Evolutionary conservation across 2,888 invertebrate species (phyloP).

Genomic region (Drosophila paucipuncta): DNA sequence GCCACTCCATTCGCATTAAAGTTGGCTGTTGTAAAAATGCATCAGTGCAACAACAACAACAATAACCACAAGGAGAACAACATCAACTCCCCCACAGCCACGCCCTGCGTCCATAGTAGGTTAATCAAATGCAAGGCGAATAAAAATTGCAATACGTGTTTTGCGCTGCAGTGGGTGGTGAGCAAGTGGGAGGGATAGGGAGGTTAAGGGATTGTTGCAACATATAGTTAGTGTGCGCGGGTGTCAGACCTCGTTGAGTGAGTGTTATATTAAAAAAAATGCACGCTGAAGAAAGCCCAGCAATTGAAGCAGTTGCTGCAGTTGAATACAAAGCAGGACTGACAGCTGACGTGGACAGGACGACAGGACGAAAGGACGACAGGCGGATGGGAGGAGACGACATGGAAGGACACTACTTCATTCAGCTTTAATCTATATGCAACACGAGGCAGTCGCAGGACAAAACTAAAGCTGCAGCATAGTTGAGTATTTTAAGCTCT

Average conservation of each 20-base stretch:
- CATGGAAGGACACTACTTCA: conserved; percentile 21
- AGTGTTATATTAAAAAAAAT: conserved; percentile 72
- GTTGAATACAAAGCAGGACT: conserved; percentile 55
- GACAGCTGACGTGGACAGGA: conserved; percentile 65
- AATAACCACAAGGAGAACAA: conserved; percentile 39
- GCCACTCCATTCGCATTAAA: conserved; percentile 54
- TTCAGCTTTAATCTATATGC: conserved; percentile 37
- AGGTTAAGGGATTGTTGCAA: conserved; percentile 5
- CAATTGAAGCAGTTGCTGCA: conserved; percentile 9
- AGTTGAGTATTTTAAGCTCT: conserved; percentile 10
- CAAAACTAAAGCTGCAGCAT: conserved; percentile 7
- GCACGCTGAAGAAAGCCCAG: conserved; percentile 45
- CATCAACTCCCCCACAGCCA: conserved; percentile 28
- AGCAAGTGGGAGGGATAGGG: fast-evolving
- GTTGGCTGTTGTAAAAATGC: conserved; percentile 65
- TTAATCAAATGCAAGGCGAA: conserved; percentile 79
- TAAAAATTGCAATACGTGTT: conserved; percentile 51
- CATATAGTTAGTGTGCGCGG: conserved; percentile 67
- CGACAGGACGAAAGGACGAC: conserved; percentile 8
- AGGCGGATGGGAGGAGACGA: conserved; percentile 6
- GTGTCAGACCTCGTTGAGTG: conserved; percentile 58
- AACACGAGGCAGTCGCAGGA: conserved; percentile 20
- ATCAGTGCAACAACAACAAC: conserved; percentile 52
- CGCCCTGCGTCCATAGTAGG: conserved; percentile 64
- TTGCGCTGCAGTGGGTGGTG: background rate